Conservation (phyloP, 1,140 invertebrate genomes). For the Drosophila watanabei region DNA sequence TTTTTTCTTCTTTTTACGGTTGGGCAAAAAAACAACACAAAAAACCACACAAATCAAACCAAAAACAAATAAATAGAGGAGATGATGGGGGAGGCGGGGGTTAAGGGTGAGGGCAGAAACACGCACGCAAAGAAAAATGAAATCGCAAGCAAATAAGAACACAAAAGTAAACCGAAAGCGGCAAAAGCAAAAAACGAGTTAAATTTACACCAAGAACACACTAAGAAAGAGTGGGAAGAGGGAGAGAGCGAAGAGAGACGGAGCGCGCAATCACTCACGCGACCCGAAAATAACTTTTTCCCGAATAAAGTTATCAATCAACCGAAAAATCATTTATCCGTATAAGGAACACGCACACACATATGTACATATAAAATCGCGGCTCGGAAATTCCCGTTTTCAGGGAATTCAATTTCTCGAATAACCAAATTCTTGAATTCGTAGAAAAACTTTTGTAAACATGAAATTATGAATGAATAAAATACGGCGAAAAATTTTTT, state of each 20-base stretch:
- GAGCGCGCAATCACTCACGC: slow-evolving; percentile 52
- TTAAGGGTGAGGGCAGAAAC: slow-evolving; percentile 14
- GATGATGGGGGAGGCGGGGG: slow-evolving; percentile 1
- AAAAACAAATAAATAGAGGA: slow-evolving; percentile 40
- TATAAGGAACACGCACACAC: slow-evolving; percentile 7
- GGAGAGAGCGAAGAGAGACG: neutral
- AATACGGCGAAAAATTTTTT: neutral
- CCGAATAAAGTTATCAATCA: slow-evolving; percentile 72
- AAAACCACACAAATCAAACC: slow-evolving; percentile 26
- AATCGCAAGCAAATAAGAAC: slow-evolving; percentile 74
- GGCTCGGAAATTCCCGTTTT: slow-evolving; percentile 1
- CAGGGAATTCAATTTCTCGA: neutral
- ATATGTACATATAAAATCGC: too few species aligned
- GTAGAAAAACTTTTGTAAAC: neutral
- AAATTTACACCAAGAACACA: slow-evolving; percentile 62
- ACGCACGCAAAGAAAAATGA: slow-evolving; percentile 56
- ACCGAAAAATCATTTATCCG: slow-evolving; percentile 37
- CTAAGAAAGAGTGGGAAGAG: slow-evolving; percentile 11
- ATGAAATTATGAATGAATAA: neutral
- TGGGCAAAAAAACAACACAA: slow-evolving; percentile 28
- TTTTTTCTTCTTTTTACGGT: slow-evolving; percentile 13
- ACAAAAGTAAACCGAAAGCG: slow-evolving; percentile 47
- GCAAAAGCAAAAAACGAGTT: slow-evolving; percentile 68
- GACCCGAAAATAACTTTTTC: slow-evolving; percentile 41
- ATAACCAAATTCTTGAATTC: neutral